Evolutionary conservation across 2,888 invertebrate genomes (phyloP), one percentile per base, ranked within the genome.

Genomic region (Cryptocheilus praepositus): DNA sequence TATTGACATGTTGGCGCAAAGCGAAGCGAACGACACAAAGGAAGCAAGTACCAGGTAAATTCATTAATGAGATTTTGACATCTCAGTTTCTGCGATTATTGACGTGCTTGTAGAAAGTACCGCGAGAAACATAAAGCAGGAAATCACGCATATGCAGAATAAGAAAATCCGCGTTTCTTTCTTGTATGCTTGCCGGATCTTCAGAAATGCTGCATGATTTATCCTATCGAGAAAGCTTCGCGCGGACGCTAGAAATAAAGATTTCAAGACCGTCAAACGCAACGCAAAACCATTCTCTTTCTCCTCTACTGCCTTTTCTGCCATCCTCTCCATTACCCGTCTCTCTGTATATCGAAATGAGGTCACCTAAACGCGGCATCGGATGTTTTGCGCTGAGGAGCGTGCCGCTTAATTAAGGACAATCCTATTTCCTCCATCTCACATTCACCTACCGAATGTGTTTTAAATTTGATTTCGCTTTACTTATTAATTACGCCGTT

Each of bases 361-460:
- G 21, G 21, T 16, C 19, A 45, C n/a, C 19, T 56, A 21, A 64
- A 65, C 68, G 61, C 51, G 13, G 25, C 61, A 43, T 1, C 21
- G 16, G 16, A 13, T 54, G 61, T 68, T 67, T 64, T 65, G 68
- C 64, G 61, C 45, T 28, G n/a, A 51, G 45, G 44, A 19, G 16
- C 22, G 45, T 36, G 15, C 55, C 28, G 57, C 71, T 65, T 76
- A 61, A 67, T 67, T 71, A 58, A 57, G 51, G 57, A 36, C 67
- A 70, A 72, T 67, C 61, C 58, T 61, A 59, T 65, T 58, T 60
- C 52, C 45, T 49, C 53, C 53, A 61, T 55, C 63, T 46, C 36
- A 43, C 43, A 70, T 36, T 43, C 21, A 21, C 28, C 53, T 22
- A 45, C 44, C 52, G 55, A 69, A 60, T 21, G 59, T 60, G 59